Base-by-base conservation (phyloP, 2,113 vertebrate species). In the Mystacornis crossleyi region DNA sequence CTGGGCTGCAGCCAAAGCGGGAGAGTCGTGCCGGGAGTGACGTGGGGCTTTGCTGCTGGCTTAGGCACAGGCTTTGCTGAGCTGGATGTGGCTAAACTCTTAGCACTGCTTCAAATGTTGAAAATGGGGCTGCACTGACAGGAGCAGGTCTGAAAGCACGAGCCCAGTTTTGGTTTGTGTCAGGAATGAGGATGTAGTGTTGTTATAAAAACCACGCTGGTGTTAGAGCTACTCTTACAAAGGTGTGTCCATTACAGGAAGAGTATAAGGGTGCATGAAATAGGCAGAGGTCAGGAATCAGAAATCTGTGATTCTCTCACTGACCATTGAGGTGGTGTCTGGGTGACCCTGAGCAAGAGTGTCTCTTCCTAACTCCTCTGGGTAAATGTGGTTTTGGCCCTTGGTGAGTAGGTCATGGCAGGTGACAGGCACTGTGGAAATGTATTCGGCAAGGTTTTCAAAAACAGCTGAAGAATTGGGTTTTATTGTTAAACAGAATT, bases 401-500 rank as follows among this genome's bases (percentile, higher is more conserved):
- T n/a, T 29, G 58, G 48, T 47, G 72, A 40, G n/a, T 2, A 51
- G 61, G 75, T 81, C 67, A 20, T 2, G 16, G 64, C 58, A 75
- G 67, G 67, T 60, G 57, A 75, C 50, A 62, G 61, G 18, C 48
- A 36, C 28, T 9, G 3, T 33, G 62, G 48, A 80, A 75, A 81
- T 18, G 17, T 9, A 6, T 75, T 60, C 12, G 45, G 57, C 57
- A 64, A 16, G 48, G 18, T 20, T 69, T 77, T 91, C n/a, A 77
- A 53, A 94, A 82, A 12, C 54, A 86, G 50, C 50, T 60, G 34
- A 64, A 69, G 45, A 91, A 65, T 24, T 48, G 50, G 25, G 36
- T 12, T 86, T 80, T 89, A 75, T 70, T 89, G 67, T 83, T 90
- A 74, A 77, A 69, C 40, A 80, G 70, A 82, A 57, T 25, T 43